Evolutionary conservation across 1,140 invertebrate genomes (phyloP).

Genomic region (Zophobas morio): DNA sequence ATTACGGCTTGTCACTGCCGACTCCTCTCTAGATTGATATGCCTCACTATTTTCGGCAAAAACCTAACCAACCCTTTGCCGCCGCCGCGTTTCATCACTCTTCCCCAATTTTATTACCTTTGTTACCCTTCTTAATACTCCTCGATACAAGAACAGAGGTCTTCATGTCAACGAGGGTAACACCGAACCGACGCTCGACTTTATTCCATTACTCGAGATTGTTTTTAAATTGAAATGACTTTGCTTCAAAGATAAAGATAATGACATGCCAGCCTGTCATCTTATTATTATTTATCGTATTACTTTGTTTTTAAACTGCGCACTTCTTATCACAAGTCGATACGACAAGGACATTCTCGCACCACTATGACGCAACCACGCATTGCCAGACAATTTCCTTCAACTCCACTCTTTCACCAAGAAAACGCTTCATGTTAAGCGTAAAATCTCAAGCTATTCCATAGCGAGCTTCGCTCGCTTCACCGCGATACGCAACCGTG

Average conservation of each 20-base stretch:
- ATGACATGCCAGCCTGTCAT: slow-evolving; percentile 31
- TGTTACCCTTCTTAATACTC: slow-evolving; percentile 35
- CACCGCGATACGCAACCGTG: too few relatives aligned
- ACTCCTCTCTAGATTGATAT: slow-evolving; percentile 18
- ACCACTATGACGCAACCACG: slow-evolving; percentile 2
- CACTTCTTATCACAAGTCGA: slow-evolving; percentile 33
- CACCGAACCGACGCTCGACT: slow-evolving; percentile 20
- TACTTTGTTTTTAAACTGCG: slow-evolving; percentile 38
- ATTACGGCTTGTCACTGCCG: slow-evolving; percentile 49
- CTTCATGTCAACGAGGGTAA: slow-evolving; percentile 45
- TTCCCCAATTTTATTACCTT: slow-evolving; percentile 40
- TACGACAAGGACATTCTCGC: slow-evolving; percentile 15
- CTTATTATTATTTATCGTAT: slow-evolving; percentile 42
- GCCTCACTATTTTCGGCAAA: slow-evolving; percentile 8
- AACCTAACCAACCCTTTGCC: slow-evolving; percentile 9
- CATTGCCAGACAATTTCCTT: not conserved
- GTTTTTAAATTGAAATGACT: slow-evolving; percentile 48
- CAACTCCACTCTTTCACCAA: too few relatives aligned
- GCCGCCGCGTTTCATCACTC: not conserved
- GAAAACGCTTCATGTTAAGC: too few relatives aligned
- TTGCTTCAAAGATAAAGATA: slow-evolving; percentile 46
- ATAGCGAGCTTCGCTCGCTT: too few relatives aligned
- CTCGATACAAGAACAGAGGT: slow-evolving; percentile 34
- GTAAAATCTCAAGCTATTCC: too few relatives aligned
- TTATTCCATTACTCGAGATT: slow-evolving; percentile 46